phyloP scores from a whole-genome alignment of 2,888 invertebrate species.

The Epistrophe eligans region DNA sequence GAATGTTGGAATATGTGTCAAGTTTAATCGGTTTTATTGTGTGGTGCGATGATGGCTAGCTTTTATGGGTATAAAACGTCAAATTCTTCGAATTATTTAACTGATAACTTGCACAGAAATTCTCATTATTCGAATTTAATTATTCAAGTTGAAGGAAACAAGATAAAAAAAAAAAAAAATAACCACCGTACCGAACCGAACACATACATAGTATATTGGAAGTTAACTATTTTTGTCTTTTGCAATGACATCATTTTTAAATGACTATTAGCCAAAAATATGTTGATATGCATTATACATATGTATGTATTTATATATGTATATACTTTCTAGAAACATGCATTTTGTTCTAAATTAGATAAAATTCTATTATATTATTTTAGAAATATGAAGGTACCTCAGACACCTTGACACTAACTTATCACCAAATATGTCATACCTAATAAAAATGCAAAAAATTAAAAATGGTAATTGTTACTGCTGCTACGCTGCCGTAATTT shows the following conservation, averaged over 20 bases:
- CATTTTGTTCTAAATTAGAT: background rate
- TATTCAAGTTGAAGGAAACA: background rate
- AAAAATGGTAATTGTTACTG: constrained; percentile 17
- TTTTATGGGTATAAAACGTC: constrained; percentile 11
- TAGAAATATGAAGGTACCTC: background rate
- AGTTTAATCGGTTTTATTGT: constrained; percentile 63
- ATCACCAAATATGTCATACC: constrained; percentile 18
- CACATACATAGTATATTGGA: background rate
- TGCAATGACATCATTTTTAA: constrained; percentile 63
- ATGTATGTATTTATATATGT: background rate
- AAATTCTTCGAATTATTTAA: constrained; percentile 33
- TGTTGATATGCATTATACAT: too few species aligned
- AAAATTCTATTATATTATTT: background rate
- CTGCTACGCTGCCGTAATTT: background rate
- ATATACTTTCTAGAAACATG: background rate
- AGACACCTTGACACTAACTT: constrained; percentile 20
- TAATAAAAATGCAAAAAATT: background rate
- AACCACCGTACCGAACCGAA: background rate
- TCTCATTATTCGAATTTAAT: background rate
- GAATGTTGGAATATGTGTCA: constrained; percentile 69
- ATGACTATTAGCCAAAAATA: too few species aligned
- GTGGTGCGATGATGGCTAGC: background rate
- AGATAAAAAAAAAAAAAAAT: background rate
- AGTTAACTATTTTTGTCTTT: background rate
- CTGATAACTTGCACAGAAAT: constrained; percentile 11